Evolutionary conservation across 2,113 vertebrate species (phyloP), one percentile per base, ranked within the genome.

Genomic region (Tautogolabrus adspersus): DNA sequence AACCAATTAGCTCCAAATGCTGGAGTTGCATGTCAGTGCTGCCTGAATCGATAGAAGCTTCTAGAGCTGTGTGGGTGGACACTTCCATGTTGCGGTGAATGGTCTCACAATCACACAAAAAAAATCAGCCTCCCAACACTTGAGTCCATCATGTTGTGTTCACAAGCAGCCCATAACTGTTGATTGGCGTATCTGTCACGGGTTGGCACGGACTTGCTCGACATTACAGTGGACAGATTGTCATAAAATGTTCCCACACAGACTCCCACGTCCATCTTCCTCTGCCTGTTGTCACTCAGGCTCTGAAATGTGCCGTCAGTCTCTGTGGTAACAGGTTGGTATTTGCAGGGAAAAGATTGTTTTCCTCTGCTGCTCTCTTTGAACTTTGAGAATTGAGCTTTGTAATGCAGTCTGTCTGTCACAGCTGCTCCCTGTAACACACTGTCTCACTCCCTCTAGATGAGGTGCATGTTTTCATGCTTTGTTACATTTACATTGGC

Each of bases 51-150:
- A 81, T 42, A 22, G 52, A 37, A 37, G 69, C 81, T 22, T 67
- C 60, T 80, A 55, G 55, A 68, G 3, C 54, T 62, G 72, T 52
- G 84, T 91, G 75, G 87, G 82, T 56, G 83, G 76, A 78, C 81
- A 65, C 77, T 70, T 63, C 37, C 55, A 68, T 57, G 60, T 69
- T 65, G 57, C 67, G 30, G 30, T 16, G 54, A 70, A 81, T 49
- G 61, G 44, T 71, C 57, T 66, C 64, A 46, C 71, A 86, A 65
- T 82, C 65, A 71, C 68, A 78, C 61, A 84, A 72, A 52, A 52
- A 21, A 18, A 49, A 19, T 65, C 74, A 54, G 10, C 22, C 52
- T 75, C 55, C 9, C 22, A 58, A 64, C 62, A 44, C 52, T 21
- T 54, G 34, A 65, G 26, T 62, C 72, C 72, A 61, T 40, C 18